Percentiles rank a stretch among this genome's conserved stretches.
Conservation (phyloP, 2,797 vertebrate species). For the Rhodeus uyekii region DNA sequence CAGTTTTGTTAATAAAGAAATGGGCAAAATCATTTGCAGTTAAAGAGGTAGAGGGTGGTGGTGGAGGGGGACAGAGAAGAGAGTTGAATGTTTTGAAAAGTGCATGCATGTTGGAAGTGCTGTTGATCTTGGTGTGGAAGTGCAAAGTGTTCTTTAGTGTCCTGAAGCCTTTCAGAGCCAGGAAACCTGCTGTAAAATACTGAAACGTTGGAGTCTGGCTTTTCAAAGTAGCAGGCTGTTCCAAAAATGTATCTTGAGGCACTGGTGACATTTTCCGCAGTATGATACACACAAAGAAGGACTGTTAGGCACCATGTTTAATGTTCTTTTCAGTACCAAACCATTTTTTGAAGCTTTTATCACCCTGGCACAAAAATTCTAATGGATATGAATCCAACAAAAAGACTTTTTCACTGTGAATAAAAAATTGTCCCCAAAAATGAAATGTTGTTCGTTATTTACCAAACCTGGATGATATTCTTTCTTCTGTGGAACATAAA, state of each 20-base stretch:
- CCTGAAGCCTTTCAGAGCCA: neutral
- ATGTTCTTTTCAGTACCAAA: neutral
- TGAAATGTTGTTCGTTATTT: neutral
- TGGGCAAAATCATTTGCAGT: too few relatives aligned
- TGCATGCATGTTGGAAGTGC: too few relatives aligned
- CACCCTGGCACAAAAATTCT: neutral
- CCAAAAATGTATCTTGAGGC: neutral
- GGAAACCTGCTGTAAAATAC: conserved; percentile 10
- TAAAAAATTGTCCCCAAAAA: neutral
- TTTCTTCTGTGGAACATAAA: neutral
- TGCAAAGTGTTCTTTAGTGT: too few relatives aligned
- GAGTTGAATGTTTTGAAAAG: too few relatives aligned
- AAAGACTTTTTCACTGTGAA: neutral
- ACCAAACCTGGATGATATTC: neutral
- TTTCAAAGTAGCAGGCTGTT: neutral
- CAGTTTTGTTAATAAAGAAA: too few relatives aligned
- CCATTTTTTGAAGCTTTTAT: neutral
- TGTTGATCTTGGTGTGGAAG: too few relatives aligned
- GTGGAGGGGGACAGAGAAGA: too few relatives aligned
- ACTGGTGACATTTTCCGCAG: neutral
- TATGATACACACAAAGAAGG: conserved; percentile 16
- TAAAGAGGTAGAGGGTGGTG: too few relatives aligned
- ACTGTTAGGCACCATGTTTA: neutral
- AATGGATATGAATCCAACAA: neutral
- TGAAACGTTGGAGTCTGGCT: neutral